Conservation (phyloP, 1,140 invertebrate genomes). For the Ctenoplectra terminalis region DNA sequence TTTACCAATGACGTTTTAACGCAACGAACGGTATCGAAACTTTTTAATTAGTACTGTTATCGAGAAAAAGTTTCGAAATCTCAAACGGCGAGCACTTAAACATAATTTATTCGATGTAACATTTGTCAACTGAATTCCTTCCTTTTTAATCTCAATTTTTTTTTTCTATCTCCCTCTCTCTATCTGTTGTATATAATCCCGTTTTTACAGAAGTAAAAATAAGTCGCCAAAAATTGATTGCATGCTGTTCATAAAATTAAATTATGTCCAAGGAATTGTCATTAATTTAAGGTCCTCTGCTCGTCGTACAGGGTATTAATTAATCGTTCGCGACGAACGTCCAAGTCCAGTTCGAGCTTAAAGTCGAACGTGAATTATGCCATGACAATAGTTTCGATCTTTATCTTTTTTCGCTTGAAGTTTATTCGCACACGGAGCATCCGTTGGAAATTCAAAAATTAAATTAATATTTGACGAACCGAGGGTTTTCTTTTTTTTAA, state of each 20-base stretch:
- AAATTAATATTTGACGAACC: not conserved
- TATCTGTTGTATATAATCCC: not conserved
- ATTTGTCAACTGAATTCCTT: not conserved
- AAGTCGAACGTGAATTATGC: not conserved
- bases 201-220: not conserved
- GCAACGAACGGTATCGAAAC: not conserved
- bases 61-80: not conserved
- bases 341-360: constrained; percentile 18
- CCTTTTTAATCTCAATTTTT: too few relatives aligned
- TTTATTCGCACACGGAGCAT: not conserved
- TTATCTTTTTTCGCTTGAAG: not conserved
- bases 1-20: not conserved
- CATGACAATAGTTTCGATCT: constrained; percentile 1
- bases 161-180: not conserved
- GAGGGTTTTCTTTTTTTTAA: too few relatives aligned
- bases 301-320: constrained; percentile 43
- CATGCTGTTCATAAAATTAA: not conserved
- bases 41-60: not conserved
- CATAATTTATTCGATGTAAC: too few relatives aligned
- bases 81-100: not conserved
- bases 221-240: not conserved
- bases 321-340: constrained; percentile 28
- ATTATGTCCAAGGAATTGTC: not conserved
- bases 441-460: not conserved
- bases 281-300: constrained; percentile 20